Percentiles rank a stretch among this genome's conserved stretches.
phyloP scores from a whole-genome alignment of 2,888 invertebrate species.

The Caprella mutica region DNA sequence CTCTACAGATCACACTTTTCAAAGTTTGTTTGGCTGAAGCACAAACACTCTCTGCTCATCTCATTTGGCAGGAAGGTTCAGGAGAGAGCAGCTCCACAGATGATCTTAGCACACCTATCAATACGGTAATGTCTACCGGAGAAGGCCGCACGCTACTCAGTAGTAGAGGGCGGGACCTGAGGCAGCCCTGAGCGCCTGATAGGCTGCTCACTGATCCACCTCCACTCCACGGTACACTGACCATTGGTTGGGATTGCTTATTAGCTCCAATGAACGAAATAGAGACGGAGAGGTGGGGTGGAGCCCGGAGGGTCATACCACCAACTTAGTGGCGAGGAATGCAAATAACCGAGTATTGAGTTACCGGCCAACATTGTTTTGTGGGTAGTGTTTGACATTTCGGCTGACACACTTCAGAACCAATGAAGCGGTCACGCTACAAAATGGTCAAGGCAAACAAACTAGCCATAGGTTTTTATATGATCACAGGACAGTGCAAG shows the following conservation, averaged over 20 bases:
- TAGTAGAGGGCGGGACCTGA: background rate
- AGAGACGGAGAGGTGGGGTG: conserved; percentile 12
- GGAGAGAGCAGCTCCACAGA: conserved; percentile 9
- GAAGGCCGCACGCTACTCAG: background rate
- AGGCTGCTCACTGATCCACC: conserved; percentile 1
- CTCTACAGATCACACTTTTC: background rate
- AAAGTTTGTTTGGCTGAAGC: background rate
- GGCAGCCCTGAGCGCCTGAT: background rate
- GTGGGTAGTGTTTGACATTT: conserved; percentile 34
- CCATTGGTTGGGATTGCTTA: conserved; percentile 12
- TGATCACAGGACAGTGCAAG: too few relatives aligned
- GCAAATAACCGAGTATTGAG: conserved; percentile 34
- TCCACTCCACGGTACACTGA: background rate
- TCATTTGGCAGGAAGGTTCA: background rate
- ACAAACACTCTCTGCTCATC: background rate
- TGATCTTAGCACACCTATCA: background rate
- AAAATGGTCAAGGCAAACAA: conserved; percentile 10
- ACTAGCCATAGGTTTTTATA: too few relatives aligned
- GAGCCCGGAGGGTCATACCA: conserved; percentile 5
- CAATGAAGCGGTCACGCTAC: conserved; percentile 25
- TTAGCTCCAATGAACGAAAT: conserved; percentile 7
- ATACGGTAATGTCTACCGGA: background rate
- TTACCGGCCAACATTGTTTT: conserved; percentile 35
- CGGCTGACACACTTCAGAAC: conserved; percentile 31
- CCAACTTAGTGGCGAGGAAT: conserved; percentile 29